Percentiles rank a stretch among this genome's conserved stretches.
These are phyloP conservation scores for Microcebus ravelobensis DNA, from an alignment of 2,113 vertebrate species.

Conservation along the genomic window DNA sequence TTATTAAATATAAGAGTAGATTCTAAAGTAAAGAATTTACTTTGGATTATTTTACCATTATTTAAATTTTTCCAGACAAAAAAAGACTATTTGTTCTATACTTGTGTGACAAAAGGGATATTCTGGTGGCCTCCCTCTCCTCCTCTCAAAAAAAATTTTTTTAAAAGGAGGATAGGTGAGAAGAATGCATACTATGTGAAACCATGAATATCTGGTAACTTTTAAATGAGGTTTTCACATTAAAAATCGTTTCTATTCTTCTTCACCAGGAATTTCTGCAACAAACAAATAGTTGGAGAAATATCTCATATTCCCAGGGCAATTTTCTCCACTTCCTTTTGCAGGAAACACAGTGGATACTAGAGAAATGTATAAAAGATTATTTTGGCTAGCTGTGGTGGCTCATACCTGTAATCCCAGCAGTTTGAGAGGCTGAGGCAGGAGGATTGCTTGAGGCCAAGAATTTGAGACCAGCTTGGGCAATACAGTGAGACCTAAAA, in stretches of 20 bases:
- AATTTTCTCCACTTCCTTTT: background rate
- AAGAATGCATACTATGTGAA: background rate
- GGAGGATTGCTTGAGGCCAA: too few relatives aligned
- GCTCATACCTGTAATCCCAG: too few relatives aligned
- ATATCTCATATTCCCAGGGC: background rate
- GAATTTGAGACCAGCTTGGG: too few relatives aligned
- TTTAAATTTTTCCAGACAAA: background rate
- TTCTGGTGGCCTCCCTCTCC: background rate
- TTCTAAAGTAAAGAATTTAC: background rate
- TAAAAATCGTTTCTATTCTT: background rate
- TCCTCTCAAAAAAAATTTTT: background rate
- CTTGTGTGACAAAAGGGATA: background rate
- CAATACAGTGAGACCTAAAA: too few relatives aligned
- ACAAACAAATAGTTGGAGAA: background rate
- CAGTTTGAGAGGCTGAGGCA: too few relatives aligned
- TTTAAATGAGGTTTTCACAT: conserved; percentile 7
- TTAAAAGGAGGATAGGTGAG: background rate
- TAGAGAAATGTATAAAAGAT: background rate
- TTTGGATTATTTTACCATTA: background rate
- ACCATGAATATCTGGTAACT: background rate
- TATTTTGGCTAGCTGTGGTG: background rate
- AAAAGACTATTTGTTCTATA: background rate
- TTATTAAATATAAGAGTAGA: background rate
- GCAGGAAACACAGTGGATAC: background rate
- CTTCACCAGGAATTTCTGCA: background rate